Conservation (phyloP, 2,797 vertebrate genomes). For the Sebastolobus altivelis region DNA sequence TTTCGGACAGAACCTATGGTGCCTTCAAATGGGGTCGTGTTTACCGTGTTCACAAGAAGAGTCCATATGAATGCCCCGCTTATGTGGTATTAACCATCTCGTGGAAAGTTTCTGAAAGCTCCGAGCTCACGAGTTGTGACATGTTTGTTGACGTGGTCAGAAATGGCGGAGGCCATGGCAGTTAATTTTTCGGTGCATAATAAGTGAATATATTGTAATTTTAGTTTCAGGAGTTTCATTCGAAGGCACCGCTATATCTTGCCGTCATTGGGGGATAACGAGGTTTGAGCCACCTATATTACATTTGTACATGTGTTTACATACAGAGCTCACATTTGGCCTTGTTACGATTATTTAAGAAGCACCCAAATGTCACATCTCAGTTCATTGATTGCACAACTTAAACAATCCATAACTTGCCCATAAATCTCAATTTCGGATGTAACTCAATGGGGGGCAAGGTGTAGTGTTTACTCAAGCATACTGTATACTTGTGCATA, state of each 20-base stretch:
- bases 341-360: background rate
- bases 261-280: background rate
- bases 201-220: too few relatives aligned
- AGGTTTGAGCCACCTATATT: background rate
- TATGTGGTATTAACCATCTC: too few relatives aligned
- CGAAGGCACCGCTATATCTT: too few relatives aligned
- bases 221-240: accelerated
- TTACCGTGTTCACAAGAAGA: too few relatives aligned
- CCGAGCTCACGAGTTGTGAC: too few relatives aligned
- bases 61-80: too few relatives aligned
- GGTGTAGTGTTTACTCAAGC: slow-evolving; percentile 40
- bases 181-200: too few relatives aligned
- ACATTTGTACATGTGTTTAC: background rate
- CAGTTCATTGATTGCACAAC: background rate
- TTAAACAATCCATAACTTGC: background rate
- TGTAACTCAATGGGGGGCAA: background rate
- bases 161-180: too few relatives aligned
- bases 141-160: accelerated
- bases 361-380: background rate
- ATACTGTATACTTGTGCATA: slow-evolving; percentile 43
- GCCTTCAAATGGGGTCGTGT: too few relatives aligned
- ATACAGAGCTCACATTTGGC: background rate
- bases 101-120: too few relatives aligned
- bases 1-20: too few relatives aligned
- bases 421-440: slow-evolving; percentile 11